phyloP scores from a whole-genome alignment of 2,797 vertebrate genomes.

The Phoeniculus purpureus region DNA sequence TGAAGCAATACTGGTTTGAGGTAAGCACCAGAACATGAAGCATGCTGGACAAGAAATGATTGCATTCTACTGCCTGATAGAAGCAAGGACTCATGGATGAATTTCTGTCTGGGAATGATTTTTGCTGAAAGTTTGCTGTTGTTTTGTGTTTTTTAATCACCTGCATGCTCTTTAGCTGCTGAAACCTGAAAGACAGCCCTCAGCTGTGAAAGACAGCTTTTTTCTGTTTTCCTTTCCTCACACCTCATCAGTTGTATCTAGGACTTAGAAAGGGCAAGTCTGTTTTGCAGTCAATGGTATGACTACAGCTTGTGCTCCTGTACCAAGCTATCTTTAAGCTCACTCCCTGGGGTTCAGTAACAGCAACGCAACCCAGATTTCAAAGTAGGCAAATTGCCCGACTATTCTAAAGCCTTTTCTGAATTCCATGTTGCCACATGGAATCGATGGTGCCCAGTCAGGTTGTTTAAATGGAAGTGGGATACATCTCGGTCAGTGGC shows the following conservation, averaged over 20 bases:
- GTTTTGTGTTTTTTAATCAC: background rate
- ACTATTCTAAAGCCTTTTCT: background rate
- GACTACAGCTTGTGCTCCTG: fast-evolving
- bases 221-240: background rate
- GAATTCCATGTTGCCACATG: fast-evolving
- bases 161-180: background rate
- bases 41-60: background rate
- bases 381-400: background rate
- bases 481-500: fast-evolving
- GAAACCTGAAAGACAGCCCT: background rate
- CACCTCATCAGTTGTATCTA: background rate
- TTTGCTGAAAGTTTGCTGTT: background rate
- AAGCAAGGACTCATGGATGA: background rate
- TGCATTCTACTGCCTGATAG: background rate
- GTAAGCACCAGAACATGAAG: background rate
- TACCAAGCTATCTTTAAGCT: background rate
- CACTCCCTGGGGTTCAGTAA: background rate
- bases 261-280: background rate
- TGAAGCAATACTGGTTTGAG: background rate
- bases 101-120: background rate
- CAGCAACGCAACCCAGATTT: background rate
- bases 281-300: background rate
- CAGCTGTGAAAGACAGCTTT: background rate
- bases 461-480: background rate
- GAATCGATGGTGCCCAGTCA: background rate